These are phyloP conservation scores for Lamellibrachia satsuma DNA, from an alignment of 2,888 invertebrate species.

Conservation along the genomic window DNA sequence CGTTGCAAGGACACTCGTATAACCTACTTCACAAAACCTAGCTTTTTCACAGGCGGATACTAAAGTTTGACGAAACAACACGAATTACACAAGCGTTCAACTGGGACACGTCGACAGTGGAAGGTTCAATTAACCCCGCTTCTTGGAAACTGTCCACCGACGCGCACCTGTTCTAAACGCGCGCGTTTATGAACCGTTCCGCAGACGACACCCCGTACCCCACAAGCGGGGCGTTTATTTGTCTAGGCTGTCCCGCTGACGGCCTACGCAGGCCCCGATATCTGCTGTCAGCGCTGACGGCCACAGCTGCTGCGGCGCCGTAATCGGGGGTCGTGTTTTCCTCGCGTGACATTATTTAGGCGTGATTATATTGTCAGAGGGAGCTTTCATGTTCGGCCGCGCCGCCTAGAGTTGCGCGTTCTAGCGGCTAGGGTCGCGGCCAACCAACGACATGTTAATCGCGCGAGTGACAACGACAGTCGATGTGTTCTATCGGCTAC, in stretches of 20 bases:
- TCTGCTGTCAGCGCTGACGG: not conserved
- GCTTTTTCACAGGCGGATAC: not conserved
- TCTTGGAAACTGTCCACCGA: not conserved
- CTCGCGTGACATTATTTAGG: not conserved
- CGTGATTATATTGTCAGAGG: slow-evolving; percentile 5
- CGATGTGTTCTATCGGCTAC: too few relatives aligned
- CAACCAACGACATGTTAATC: not conserved
- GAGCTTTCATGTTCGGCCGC: not conserved
- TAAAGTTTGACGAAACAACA: not conserved
- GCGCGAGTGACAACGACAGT: not conserved
- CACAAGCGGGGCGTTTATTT: not conserved
- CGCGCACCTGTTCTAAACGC: not conserved
- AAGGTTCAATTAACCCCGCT: not conserved
- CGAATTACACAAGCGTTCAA: not conserved
- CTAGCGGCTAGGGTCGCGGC: not conserved
- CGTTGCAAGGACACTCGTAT: not conserved
- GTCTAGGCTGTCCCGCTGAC: not conserved
- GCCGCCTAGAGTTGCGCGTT: not conserved
- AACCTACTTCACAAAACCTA: not conserved
- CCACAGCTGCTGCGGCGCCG: not conserved
- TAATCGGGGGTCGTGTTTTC: not conserved
- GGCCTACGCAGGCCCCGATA: not conserved
- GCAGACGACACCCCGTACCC: not conserved
- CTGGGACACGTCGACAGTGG: not conserved
- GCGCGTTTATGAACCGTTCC: not conserved